Conservation (phyloP, 2,113 vertebrate species). For the Callospermophilus lateralis region DNA sequence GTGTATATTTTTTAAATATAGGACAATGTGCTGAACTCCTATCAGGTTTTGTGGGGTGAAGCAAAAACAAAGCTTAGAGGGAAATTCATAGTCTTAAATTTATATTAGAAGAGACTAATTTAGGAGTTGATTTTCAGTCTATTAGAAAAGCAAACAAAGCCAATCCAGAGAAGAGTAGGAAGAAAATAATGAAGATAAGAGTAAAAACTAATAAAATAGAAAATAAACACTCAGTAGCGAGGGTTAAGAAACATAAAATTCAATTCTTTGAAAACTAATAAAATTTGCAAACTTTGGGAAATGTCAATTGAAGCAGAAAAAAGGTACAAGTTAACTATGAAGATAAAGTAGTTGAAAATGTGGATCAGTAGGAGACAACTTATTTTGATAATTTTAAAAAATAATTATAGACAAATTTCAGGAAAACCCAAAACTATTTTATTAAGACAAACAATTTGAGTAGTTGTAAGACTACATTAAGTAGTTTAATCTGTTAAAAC, state of each 20-base stretch:
- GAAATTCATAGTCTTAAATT: background rate
- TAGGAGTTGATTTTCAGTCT: background rate
- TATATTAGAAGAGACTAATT: background rate
- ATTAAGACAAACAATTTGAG: background rate
- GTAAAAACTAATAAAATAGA: background rate
- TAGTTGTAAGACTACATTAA: background rate
- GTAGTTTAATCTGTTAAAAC: background rate
- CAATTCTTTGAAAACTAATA: background rate
- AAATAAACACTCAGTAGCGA: background rate
- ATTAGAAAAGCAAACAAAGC: background rate
- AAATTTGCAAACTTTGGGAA: background rate
- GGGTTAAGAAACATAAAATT: background rate
- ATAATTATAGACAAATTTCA: background rate
- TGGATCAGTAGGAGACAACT: background rate
- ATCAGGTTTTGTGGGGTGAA: background rate
- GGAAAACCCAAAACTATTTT: background rate
- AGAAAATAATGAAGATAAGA: background rate
- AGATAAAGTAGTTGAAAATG: background rate
- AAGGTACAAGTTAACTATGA: background rate
- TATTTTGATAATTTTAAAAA: background rate
- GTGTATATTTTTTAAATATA: background rate
- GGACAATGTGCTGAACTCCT: background rate
- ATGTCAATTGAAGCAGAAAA: background rate
- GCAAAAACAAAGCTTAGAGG: background rate
- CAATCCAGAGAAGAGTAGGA: background rate